A percentile compares a stretch with the other conserved stretches of the same genome.
Conservation (phyloP, 1,140 invertebrate genomes). For the Agrypnia vestita region DNA sequence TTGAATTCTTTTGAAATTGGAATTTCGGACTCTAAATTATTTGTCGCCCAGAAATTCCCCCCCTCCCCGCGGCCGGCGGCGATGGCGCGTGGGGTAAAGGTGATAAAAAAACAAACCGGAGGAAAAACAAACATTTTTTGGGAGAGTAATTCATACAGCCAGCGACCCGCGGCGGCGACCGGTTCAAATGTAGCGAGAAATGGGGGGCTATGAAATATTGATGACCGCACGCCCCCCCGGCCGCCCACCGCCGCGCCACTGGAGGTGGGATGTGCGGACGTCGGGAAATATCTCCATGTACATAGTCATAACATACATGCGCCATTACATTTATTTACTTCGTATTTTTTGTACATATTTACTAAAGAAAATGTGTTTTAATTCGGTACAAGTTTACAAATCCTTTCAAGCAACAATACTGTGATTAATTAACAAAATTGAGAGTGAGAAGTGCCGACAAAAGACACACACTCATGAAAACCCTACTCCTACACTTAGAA, state of each 20-base stretch:
- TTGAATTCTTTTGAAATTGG: constrained; percentile 1
- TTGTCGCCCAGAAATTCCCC: constrained; percentile 20
- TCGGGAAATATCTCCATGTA: background rate
- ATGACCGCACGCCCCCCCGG: constrained; percentile 42
- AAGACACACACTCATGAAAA: too few species aligned
- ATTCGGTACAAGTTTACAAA: too few species aligned
- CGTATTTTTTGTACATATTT: too few species aligned
- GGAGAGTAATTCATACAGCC: constrained; percentile 57
- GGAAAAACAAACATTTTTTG: constrained; percentile 53
- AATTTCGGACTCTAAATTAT: constrained; percentile 21
- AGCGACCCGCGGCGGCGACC: constrained; percentile 54
- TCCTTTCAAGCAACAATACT: too few species aligned
- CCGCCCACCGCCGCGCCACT: constrained; percentile 13
- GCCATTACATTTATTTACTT: too few species aligned
- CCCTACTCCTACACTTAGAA: too few species aligned
- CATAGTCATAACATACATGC: too few species aligned
- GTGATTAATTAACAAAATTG: too few species aligned
- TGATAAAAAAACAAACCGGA: constrained; percentile 42
- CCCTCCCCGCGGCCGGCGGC: background rate
- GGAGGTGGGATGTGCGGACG: background rate
- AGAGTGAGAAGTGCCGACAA: too few species aligned
- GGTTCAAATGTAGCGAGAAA: constrained; percentile 58
- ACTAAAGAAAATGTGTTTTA: too few species aligned
- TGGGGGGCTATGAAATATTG: constrained; percentile 58
- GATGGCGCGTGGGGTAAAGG: constrained; percentile 5